These are phyloP conservation scores for Automeris io DNA, from an alignment of 2,888 invertebrate genomes.

Conservation along the genomic window DNA sequence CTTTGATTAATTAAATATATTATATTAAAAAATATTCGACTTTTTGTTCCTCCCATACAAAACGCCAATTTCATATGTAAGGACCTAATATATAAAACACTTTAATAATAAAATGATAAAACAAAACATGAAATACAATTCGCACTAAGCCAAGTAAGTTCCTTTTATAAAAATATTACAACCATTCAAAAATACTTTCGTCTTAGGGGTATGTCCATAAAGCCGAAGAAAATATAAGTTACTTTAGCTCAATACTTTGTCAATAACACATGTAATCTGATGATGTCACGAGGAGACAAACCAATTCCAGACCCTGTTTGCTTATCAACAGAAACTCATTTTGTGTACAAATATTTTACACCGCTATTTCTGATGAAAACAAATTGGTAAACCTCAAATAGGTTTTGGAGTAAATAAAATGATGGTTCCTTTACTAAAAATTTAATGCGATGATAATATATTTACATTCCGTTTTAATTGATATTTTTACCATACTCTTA, in stretches of 20 bases:
- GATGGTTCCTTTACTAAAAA: no score
- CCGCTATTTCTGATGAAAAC: not conserved
- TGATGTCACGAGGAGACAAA: conserved; percentile 21
- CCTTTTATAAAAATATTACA: not conserved
- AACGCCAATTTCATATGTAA: no score
- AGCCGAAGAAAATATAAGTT: not conserved
- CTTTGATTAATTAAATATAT: no score
- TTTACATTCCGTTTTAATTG: no score
- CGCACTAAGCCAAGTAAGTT: not conserved
- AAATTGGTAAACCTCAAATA: not conserved
- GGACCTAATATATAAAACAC: no score
- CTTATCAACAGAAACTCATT: conserved; percentile 18
- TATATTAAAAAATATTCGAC: no score
- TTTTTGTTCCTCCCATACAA: no score
- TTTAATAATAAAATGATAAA: no score
- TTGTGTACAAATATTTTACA: conserved; percentile 16
- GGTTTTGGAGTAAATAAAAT: not conserved
- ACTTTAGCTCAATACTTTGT: conserved; percentile 12
- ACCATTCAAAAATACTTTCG: not conserved
- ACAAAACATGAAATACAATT: no score
- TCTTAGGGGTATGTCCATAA: not conserved
- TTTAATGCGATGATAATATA: no score
- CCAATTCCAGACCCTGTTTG: conserved; percentile 25
- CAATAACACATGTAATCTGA: conserved; percentile 22
- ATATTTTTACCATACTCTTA: no score